Base-by-base conservation (phyloP, 2,888 invertebrate genomes). In the Hofmannophila pseudospretella region DNA sequence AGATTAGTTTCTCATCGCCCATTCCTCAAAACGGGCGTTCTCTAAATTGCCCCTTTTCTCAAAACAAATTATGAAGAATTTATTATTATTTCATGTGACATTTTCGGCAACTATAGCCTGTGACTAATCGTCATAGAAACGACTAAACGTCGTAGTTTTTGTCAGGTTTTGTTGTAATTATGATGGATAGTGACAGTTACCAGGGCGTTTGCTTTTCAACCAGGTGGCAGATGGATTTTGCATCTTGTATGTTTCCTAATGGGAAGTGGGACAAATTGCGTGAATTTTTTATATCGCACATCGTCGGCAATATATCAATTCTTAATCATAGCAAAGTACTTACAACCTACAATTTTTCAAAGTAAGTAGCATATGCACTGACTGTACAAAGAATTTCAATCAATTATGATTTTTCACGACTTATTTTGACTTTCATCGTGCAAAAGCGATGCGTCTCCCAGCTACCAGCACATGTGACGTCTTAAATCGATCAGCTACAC, bases 371-470 rank as follows among this genome's bases (percentile, higher is more conserved):
- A 16, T 16, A n/a, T n/a, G n/a, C n/a, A n/a, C n/a, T 16, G 5
- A 3, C 3, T 16, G 16, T 16, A 3, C 16, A 16, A 16, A 16
- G 16, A 7, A 13, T 3, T 16, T 26, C 10, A 16, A 29, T 20
- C 16, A 20, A 28, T 31, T 26, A 41, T 39, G 48, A 56, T 55
- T 55, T 51, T 56, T 63, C 53, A 54, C 49, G 48, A 53, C 52
- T 5, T 72, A 67, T 73, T 74, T 69, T 67, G 66, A 74, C 71
- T 76, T 76, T 78, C 72, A 70, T 76, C 63, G 59, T 27, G 64
- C 61, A 61, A 71, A 70, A 74, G 70, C 67, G 65, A 72, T 75
- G 70, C 47, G 55, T 65, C 60, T 56, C 64, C 48, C 77, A 71
- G 67, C 69, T 61, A 62, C 58, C 66, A n/a, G n/a, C n/a, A 65